Base-by-base conservation (phyloP, 1,140 invertebrate genomes). In the Drosophila arizonae region DNA sequence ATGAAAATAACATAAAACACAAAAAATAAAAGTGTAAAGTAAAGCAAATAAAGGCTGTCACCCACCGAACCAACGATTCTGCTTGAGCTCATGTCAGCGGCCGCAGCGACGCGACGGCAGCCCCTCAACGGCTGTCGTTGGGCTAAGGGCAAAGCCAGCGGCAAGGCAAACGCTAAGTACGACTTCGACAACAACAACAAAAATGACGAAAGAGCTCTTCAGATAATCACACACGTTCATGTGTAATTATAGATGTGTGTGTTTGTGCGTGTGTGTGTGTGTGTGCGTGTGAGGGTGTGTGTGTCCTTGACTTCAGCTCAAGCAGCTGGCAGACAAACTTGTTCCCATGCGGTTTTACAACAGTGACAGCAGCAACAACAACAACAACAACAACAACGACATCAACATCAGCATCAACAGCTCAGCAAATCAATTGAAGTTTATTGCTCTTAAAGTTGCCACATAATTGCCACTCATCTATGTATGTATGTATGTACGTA, bases 191-290 rank as follows among this genome's bases (percentile, higher is more conserved):
- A 45, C 57, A 45, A 45, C 6, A 45, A 41, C 55, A 28, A 33
- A 60, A 13, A 43, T 30, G 43, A 4, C 17, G 43, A 30, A 48
- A 13, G 43, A 48, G 48, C 57, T 60, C 43, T 60, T 60, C 28
- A 60, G 43, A 60, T 60, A 48, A 60, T 60, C 57, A 60, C 57
- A 60, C 24, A 60, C 43, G 15, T 28, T 33, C 56, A 58, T 17
- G 43, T 46, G 43, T 60, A 33, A 30, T 46, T 60, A 60, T 60
- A 43, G 39, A 57, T 4, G 26, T 60, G 28, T 48, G 43, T 17
- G 13, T 45, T n/a, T 24, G 10, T 0, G 46, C 1, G 9, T 21
- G 46, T 48, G 46, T 24, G 46, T n/a, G n/a, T 21, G 46, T 21
- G 45, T 46, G 45, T 6, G 17, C 8, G 2, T 48, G 45, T 48